Evolutionary conservation across 2,113 vertebrate genomes (phyloP), one percentile per base, ranked within the genome.

Genomic region (Podarcis muralis): DNA sequence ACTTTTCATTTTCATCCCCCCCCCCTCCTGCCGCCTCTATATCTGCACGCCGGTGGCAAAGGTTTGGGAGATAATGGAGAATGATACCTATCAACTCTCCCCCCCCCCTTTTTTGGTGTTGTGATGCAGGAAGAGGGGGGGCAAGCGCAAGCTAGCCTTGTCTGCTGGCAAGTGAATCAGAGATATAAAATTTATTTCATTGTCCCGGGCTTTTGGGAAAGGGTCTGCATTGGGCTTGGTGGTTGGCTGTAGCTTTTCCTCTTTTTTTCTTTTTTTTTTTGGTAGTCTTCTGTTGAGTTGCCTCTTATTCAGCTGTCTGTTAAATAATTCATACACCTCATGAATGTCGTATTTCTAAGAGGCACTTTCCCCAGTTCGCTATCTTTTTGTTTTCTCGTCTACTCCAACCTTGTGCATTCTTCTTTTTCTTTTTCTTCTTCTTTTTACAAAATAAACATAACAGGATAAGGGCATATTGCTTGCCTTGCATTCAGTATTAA

Each of bases 21-120:
- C n/a, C 22, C 11, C 57, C 40, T 53, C 53, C 87, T 4, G 84
- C 90, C 1, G 76, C 91, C 66, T 95, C 92, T 95, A 20, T 62
- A 94, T 96, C 96, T 91, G 92, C 93, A 91, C 23, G 48, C 94
- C 95, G 94, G 95, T 97, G 96, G 96, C 96, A 97, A 97, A 97
- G 97, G 96, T 95, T 95, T 96, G 93, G 91, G 94, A 97, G 97
- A 97, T 97, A 97, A 97, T 95, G 94, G 94, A 94, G 95, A 96
- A 96, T 81, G 94, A 96, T 95, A 96, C 95, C 95, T 92, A 81
- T 86, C 85, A 95, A 93, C 92, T 87, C 71, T 83, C 40, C 37
- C 3, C 71, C 84, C 40, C 37, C 3, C 32, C 6, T 30, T 16
- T 23, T 83, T 37, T 57, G 8, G 75, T 85, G 84, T 83, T 89